Percentiles rank a stretch among this genome's conserved stretches.
Evolutionary conservation across 2,797 vertebrate species (phyloP).

Genomic region (Echiichthys vipera): DNA sequence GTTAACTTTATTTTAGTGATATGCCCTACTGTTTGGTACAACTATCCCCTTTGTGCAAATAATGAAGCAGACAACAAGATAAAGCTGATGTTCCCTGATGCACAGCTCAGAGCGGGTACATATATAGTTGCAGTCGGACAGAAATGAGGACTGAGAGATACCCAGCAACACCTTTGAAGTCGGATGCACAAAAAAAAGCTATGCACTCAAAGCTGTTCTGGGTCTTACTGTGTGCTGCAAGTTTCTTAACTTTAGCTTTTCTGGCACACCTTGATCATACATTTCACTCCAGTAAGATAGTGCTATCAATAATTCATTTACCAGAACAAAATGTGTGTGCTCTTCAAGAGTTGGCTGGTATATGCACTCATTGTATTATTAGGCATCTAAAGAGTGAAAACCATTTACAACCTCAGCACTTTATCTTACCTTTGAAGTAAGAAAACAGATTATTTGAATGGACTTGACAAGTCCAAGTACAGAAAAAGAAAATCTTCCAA

Average conservation of each 20-base stretch:
- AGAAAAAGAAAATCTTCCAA: constrained; percentile 14
- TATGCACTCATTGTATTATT: constrained; percentile 56
- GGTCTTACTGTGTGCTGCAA: constrained; percentile 25
- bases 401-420: constrained; percentile 23
- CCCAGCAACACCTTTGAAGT: constrained; percentile 50
- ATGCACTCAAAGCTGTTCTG: constrained; percentile 3
- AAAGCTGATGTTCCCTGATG: constrained; percentile 58
- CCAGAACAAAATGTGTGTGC: constrained; percentile 43
- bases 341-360: constrained; percentile 37
- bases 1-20: constrained; percentile 46
- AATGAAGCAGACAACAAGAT: constrained; percentile 37
- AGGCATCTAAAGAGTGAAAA: constrained; percentile 13
- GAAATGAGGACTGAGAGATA: constrained; percentile 50
- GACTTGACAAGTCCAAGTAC: constrained; percentile 44
- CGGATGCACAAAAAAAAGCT: constrained; percentile 7
- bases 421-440: constrained; percentile 49
- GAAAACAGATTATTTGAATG: constrained; percentile 31
- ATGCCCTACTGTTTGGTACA: constrained; percentile 32
- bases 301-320: constrained; percentile 71
- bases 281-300: constrained; percentile 40
- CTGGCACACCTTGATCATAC: constrained; percentile 60
- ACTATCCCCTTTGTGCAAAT: constrained; percentile 29
- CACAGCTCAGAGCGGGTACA: constrained; percentile 28
- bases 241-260: constrained; percentile 52
- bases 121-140: constrained; percentile 50